phyloP scores from a whole-genome alignment of 2,888 invertebrate species.

The Mactromeris polynyma region DNA sequence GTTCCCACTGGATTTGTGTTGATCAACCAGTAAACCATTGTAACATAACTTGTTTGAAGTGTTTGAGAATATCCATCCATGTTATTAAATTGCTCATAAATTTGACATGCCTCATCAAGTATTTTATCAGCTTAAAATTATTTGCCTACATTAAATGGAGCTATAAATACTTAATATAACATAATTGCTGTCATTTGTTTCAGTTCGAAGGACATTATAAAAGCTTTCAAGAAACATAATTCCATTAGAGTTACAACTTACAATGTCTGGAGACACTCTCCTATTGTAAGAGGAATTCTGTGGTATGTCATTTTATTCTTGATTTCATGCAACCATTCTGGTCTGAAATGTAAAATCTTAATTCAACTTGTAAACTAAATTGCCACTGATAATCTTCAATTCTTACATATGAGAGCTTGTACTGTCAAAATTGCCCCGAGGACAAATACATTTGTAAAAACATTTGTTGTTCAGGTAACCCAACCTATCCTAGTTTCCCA shows the following conservation, averaged over 20 bases:
- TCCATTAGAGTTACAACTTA: slow-evolving; percentile 86
- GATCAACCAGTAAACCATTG: no score
- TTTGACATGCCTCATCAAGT: not conserved
- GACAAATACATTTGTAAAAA: no score
- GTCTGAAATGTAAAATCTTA: not conserved
- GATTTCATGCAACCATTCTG: not conserved
- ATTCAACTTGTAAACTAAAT: not conserved
- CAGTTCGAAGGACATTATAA: slow-evolving; percentile 81
- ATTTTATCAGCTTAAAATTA: not conserved
- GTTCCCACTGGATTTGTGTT: no score
- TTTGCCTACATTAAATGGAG: not conserved
- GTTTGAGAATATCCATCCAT: not conserved
- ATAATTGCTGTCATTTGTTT: slow-evolving; percentile 41
- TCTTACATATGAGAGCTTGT: no score
- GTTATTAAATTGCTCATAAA: not conserved
- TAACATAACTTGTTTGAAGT: no score
- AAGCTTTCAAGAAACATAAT: slow-evolving; percentile 84
- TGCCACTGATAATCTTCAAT: not conserved
- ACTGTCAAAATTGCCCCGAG: not conserved
- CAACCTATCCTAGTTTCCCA: no score
- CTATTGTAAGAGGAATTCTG: slow-evolving; percentile 80
- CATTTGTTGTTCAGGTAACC: no score
- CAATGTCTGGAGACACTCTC: slow-evolving; percentile 86
- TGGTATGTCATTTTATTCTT: slow-evolving; percentile 72
- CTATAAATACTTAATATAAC: not conserved